These are phyloP conservation scores for Meloidogyne chitwoodi DNA, from an alignment of 1,140 invertebrate species.

Conservation along the genomic window DNA sequence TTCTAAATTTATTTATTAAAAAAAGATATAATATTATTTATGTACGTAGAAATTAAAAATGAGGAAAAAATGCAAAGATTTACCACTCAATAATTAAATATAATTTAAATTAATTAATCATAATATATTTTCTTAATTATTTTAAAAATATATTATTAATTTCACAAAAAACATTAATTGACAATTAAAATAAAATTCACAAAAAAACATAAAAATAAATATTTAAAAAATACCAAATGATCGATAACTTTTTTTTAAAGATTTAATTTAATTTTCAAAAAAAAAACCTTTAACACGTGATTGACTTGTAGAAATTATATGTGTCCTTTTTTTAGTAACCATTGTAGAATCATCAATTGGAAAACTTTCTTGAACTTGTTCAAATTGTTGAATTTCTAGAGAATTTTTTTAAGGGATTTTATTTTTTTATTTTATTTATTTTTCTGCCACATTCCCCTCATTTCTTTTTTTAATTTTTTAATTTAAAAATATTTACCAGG, in stretches of 20 bases:
- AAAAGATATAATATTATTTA: too few relatives aligned
- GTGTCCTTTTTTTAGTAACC: constrained; percentile 12
- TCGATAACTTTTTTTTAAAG: background rate
- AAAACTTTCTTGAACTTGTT: constrained; percentile 9
- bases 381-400: constrained; percentile 13
- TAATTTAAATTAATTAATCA: too few relatives aligned
- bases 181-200: too few relatives aligned
- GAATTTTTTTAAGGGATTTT: background rate
- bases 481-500: constrained; percentile 3
- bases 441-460: background rate
- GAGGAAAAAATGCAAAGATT: too few relatives aligned
- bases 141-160: too few relatives aligned
- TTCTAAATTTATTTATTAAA: too few relatives aligned
- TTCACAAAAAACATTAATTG: too few relatives aligned
- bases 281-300: constrained; percentile 15
- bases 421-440: background rate
- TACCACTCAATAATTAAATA: too few relatives aligned
- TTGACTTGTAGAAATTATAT: constrained; percentile 8
- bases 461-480: too few relatives aligned
- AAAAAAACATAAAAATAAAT: background rate
- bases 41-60: too few relatives aligned
- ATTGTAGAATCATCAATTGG: constrained; percentile 8
- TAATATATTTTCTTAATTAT: too few relatives aligned
- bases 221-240: background rate
- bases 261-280: background rate